Conservation (phyloP, 2,797 vertebrate species). For the Coranthus polyacanthus region DNA sequence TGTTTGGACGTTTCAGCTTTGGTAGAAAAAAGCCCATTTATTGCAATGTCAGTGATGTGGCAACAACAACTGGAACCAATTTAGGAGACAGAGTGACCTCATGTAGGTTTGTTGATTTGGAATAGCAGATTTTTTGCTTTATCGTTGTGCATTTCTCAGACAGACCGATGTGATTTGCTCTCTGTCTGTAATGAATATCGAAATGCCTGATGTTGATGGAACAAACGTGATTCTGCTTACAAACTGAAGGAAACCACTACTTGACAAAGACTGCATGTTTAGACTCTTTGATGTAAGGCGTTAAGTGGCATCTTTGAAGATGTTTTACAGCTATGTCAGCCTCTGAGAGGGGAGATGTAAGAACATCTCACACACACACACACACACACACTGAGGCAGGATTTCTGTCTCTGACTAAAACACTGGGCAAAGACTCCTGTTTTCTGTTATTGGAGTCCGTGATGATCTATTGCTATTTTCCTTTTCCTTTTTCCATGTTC, state of each 20-base stretch:
- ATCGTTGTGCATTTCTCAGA: constrained; percentile 17
- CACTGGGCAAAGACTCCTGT: constrained; percentile 25
- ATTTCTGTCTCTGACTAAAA: constrained; percentile 21
- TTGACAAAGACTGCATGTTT: constrained; percentile 23
- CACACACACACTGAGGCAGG: constrained; percentile 26
- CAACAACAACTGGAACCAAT: constrained; percentile 76
- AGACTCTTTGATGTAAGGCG: constrained; percentile 56
- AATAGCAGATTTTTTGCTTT: constrained; percentile 32
- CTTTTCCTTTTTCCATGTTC: constrained; percentile 44
- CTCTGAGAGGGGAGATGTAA: constrained; percentile 41
- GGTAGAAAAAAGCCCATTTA: constrained; percentile 76
- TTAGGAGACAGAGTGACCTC: constrained; percentile 64
- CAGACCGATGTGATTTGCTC: not conserved
- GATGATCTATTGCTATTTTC: constrained; percentile 31
- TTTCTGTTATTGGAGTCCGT: constrained; percentile 42
- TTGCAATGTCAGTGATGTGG: constrained; percentile 77
- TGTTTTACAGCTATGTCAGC: constrained; percentile 59
- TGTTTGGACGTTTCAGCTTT: constrained; percentile 76
- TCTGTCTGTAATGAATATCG: too few relatives aligned
- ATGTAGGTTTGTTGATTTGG: constrained; percentile 53
- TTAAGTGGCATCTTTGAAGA: constrained; percentile 71
- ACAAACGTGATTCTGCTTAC: constrained; percentile 1
- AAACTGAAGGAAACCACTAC: constrained; percentile 3
- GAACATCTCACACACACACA: constrained; percentile 29
- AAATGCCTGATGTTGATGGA: too few relatives aligned